Conservation (phyloP, 2,888 invertebrate genomes). For the Drosophila anomalipes region DNA sequence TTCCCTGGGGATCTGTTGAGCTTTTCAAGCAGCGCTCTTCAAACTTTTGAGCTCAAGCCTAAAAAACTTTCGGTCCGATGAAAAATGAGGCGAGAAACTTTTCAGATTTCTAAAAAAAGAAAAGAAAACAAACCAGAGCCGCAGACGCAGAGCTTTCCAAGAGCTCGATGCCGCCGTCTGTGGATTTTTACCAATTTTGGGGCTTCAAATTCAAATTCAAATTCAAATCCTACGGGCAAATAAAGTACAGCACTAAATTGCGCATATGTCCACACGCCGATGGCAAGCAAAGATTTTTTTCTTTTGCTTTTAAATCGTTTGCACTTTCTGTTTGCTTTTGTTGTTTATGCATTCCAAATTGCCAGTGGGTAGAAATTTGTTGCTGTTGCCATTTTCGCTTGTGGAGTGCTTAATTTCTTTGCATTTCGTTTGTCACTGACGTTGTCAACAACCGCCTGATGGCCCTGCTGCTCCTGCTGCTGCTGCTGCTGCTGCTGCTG, state of each 20-base stretch:
- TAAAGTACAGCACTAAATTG: slow-evolving; percentile 26
- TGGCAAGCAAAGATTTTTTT: slow-evolving; percentile 21
- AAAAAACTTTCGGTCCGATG: slow-evolving; percentile 33
- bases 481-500: background rate
- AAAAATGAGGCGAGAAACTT: slow-evolving; percentile 59
- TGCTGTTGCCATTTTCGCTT: slow-evolving; percentile 59
- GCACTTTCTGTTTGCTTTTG: slow-evolving; percentile 54
- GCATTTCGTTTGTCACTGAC: slow-evolving; percentile 71
- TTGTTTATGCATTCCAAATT: slow-evolving; percentile 61
- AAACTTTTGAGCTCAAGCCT: slow-evolving; percentile 47
- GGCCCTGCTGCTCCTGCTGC: background rate
- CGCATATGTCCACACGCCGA: slow-evolving; percentile 33
- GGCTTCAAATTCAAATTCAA: slow-evolving; percentile 7
- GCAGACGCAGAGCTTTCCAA: slow-evolving; percentile 19
- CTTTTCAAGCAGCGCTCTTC: slow-evolving; percentile 29
- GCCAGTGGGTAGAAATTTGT: slow-evolving; percentile 49
- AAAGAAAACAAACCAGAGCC: slow-evolving; percentile 18
- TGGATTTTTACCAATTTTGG: slow-evolving; percentile 10
- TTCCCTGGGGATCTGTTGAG: slow-evolving; percentile 7
- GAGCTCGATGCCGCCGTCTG: slow-evolving; percentile 11
- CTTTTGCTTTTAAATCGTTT: slow-evolving; percentile 36
- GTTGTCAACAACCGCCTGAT: slow-evolving; percentile 59
- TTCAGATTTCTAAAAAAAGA: slow-evolving; percentile 12
- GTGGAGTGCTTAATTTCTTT: slow-evolving; percentile 78
- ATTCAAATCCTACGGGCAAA: slow-evolving; percentile 8